These are phyloP conservation scores for Lanius ludovicianus DNA, from an alignment of 2,113 vertebrate species.

Conservation along the genomic window DNA sequence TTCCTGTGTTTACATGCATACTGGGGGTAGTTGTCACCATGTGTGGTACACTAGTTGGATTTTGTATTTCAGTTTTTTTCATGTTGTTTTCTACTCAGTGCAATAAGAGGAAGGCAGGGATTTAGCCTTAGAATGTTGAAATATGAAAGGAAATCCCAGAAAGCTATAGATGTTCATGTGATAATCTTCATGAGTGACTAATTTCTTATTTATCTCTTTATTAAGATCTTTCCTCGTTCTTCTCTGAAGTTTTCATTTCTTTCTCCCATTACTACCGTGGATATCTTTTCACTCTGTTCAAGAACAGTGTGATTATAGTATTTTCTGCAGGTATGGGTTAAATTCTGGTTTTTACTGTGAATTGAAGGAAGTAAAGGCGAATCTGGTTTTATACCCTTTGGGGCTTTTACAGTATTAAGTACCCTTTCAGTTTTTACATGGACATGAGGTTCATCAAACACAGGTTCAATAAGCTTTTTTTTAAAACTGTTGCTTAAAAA, in stretches of 20 bases:
- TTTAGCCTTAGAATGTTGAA: neutral
- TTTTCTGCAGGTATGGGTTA: neutral
- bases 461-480: neutral
- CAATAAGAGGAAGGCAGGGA: neutral
- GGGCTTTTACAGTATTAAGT: neutral
- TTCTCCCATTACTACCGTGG: neutral
- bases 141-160: neutral
- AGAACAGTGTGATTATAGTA: neutral
- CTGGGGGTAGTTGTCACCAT: neutral
- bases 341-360: neutral
- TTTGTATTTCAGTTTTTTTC: neutral
- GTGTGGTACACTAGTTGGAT: neutral
- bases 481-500: neutral
- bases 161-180: neutral
- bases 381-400: neutral
- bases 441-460: neutral
- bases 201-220: neutral
- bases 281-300: neutral
- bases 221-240: neutral
- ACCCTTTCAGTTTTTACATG: neutral
- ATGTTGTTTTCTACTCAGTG: neutral
- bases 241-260: neutral
- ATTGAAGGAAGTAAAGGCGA: neutral
- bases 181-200: neutral
- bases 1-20: accelerated